Base-by-base conservation (phyloP, 92 coral and sea anemone genomes). In the Paragorgia papillata region DNA sequence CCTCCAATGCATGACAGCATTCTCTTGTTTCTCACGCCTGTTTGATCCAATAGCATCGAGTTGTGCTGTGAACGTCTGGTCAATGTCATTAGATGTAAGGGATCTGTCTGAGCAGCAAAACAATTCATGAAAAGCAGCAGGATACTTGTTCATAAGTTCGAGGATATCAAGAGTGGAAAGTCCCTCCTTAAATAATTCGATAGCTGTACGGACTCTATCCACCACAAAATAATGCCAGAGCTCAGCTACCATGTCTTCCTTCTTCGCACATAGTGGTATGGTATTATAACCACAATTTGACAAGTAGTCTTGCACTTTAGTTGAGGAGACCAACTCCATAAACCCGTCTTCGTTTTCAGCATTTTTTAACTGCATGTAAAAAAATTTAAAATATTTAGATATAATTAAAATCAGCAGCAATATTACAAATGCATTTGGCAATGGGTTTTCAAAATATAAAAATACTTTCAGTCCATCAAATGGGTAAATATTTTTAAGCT, bases 161-260 rank as follows among this genome's bases (percentile, higher is more conserved):
- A 60, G 67, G 40, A 60, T 60, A 15, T 35, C 67, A 25, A 60
- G 40, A 6, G 67, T 60, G 7, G 67, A 20, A 25, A 60, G 67
- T 27, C 67, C 67, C 40, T 60, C 67, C 28, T 60, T 60, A 12
- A 60, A 60, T 35, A 60, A 18, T 60, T 60, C 67, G 10, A 60
- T 60, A 18, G 67, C 33, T 2, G 43, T 60, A 8, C 67, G 67
- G 37, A 60, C 67, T 31, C 67, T 60, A 32, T 60, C 67, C 21
- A 60, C 35, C 32, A 60, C 67, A 60, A 60, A 60, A 28, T 60
- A 60, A 20, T 60, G 67, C 2, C 57, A 39, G 8, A 39, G 21
- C 33, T 46, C 74, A 1, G 74, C 54, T 1, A 66, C 0, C 20
- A 60, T 14, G 34, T 60, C 67, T 3, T 60, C 67, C 19, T 30